Base-by-base conservation (phyloP, 2,113 vertebrate genomes). In the Microcebus murinus region DNA sequence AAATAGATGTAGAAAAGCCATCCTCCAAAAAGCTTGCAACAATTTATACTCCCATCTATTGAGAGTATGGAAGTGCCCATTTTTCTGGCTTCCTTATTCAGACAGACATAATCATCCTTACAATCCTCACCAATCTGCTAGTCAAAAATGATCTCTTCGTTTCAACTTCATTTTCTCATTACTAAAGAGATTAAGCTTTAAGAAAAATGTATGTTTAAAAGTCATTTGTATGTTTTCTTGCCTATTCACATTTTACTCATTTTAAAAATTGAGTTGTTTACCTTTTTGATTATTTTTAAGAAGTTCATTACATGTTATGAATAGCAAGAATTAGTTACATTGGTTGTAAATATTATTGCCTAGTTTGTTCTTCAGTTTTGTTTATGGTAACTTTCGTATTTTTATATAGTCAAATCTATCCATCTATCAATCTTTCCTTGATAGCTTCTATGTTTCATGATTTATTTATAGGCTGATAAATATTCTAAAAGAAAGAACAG, bases 101-200 rank as follows among this genome's bases (percentile, higher is more conserved):
- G 34, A 25, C 86, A 61, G 27, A 90, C 31, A 20, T 25, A 61
- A n/a, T 82, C 68, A 93, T 39, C 29, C 52, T 87, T 82, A 48
- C 15, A 61, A 48, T 67, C 21, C 42, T 76, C 76, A 27, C 55
- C 70, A 87, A n/a, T 42, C 48, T 34, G 39, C 79, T 74, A 81
- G 50, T 36, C n/a, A 50, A 67, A 86, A 83, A 65, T 87, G 18
- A 95, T 77, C 61, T 73, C 65, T 87, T 57, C 65, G 63, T 71
- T 80, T 82, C 76, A 87, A 77, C 15, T 95, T 94, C n/a, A 87
- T 70, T 76, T 96, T 18, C 81, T 92, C 21, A 90, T 71, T 77
- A 77, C 3, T 77, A 59, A n/a, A 71, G 61, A 91, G 36, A 77
- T 27, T 71, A 67, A 87, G 57, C 50, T 94, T 93, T 36, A 36